phyloP scores from a whole-genome alignment of 2,797 vertebrate genomes.

The Chromis chromis region DNA sequence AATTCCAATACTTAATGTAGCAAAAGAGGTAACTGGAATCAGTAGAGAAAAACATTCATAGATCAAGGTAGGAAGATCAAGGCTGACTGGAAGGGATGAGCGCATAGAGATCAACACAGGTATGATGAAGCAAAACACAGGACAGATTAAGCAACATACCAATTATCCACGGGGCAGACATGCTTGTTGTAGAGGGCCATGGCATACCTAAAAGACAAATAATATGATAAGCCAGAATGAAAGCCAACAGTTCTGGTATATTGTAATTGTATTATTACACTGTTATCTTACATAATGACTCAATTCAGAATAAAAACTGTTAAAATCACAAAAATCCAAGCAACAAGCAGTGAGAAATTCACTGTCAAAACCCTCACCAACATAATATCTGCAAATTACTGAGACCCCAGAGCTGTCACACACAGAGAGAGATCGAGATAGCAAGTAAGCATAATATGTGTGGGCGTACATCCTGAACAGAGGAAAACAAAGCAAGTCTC shows the following conservation, averaged over 20 bases:
- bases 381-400: neutral
- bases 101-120: neutral
- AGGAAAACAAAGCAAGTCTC: neutral
- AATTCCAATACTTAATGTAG: neutral
- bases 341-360: neutral
- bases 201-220: constrained; percentile 80
- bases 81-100: neutral
- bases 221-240: constrained; percentile 27
- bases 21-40: constrained; percentile 5
- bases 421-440: neutral
- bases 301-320: neutral
- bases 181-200: constrained; percentile 89
- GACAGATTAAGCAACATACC: constrained; percentile 69
- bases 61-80: neutral
- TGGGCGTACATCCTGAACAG: neutral
- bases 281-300: too few relatives aligned
- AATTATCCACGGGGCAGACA: constrained; percentile 88
- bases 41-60: neutral
- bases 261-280: too few relatives aligned
- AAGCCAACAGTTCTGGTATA: neutral
- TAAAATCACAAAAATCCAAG: constrained; percentile 2
- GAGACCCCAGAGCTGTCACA: neutral
- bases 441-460: neutral
- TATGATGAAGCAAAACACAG: constrained; percentile 12
- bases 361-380: neutral